Base-by-base conservation (phyloP, 2,797 vertebrate species). In the Pseudomugil gertrudae region DNA sequence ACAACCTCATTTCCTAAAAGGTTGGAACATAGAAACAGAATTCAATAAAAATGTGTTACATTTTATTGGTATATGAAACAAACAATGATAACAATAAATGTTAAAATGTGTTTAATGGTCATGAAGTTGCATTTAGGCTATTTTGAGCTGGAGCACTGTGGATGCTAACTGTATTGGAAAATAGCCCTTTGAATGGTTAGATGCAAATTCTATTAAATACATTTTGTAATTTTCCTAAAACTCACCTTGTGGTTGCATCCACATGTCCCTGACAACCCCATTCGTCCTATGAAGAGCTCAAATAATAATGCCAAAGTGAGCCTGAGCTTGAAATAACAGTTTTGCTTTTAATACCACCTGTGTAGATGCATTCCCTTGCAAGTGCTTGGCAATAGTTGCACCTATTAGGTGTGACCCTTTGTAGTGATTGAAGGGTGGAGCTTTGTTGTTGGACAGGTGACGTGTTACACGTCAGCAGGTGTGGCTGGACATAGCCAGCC, bases 281-380 rank as follows among this genome's bases (percentile, higher is more conserved):
- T 55, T 66, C 63, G 56, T 40, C 65, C 52, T 48, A 65, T 62
- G 23, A 76, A 59, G 35, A 52, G 9, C 36, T 48, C 11, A 56
- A 47, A 59, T 17, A 21, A 50, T 40, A 0, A 9, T 23, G 3
- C 27, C 26, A 15, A 30, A 69, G 52, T 13, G 32, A 55, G 36
- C 43, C 58, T n/a, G 19, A 69, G 48, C 63, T 59, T 3, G 1
- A 15, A 4, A 38, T 47, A 47, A 21, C 45, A 52, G n/a, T 54
- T 57, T 40, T 43, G 29, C 57, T 66, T 10, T 0, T 33, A 27
- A 60, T 24, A 40, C 21, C 17, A 53, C 52, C 58, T 55, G 36
- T 10, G 8, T 2, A 33, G 33, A 33, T 11, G 9, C 3, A 30
- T 30, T 30, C 33, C 9, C 32, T 9, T 33, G 7, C 33, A 33